These are phyloP conservation scores for Harpalus rufipes DNA, from an alignment of 2,888 invertebrate species.

Conservation along the genomic window DNA sequence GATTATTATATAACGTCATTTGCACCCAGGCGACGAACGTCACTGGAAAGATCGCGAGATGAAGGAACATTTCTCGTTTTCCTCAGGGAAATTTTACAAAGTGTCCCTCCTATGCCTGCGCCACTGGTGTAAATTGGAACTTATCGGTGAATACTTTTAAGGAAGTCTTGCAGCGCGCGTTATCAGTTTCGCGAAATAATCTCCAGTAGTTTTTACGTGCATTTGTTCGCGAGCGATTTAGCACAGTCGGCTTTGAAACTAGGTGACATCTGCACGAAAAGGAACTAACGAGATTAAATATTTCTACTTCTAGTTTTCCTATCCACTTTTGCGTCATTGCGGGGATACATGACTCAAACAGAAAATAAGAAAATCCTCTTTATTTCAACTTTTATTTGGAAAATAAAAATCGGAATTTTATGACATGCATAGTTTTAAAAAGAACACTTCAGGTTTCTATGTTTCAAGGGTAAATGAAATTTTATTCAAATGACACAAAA, in stretches of 20 bases:
- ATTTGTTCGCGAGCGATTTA: slow-evolving; percentile 21
- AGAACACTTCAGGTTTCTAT: too few species aligned
- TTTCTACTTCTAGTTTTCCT: slow-evolving; percentile 19
- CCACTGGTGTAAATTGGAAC: slow-evolving; percentile 47
- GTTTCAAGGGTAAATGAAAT: too few species aligned
- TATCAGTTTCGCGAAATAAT: slow-evolving; percentile 51
- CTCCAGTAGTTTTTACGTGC: slow-evolving; percentile 24
- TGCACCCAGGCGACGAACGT: slow-evolving; percentile 41
- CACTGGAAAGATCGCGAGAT: slow-evolving; percentile 44
- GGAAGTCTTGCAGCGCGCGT: slow-evolving; percentile 15
- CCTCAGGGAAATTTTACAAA: slow-evolving; percentile 48
- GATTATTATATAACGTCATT: slow-evolving; percentile 58
- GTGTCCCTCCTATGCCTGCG: slow-evolving; percentile 15
- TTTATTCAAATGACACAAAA: too few species aligned
- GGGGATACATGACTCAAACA: too few species aligned
- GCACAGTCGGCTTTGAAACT: slow-evolving; percentile 32
- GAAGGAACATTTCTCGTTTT: slow-evolving; percentile 23
- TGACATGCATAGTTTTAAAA: too few species aligned
- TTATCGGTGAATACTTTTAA: slow-evolving; percentile 54
- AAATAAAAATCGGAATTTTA: too few species aligned
- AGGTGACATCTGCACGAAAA: slow-evolving; percentile 34
- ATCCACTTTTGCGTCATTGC: slow-evolving; percentile 27
- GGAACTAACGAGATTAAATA: slow-evolving; percentile 40
- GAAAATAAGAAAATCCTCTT: too few species aligned
- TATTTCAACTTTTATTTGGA: too few species aligned